Evolutionary conservation across 2,888 invertebrate genomes (phyloP).

Genomic region (Pollenia angustigena): DNA sequence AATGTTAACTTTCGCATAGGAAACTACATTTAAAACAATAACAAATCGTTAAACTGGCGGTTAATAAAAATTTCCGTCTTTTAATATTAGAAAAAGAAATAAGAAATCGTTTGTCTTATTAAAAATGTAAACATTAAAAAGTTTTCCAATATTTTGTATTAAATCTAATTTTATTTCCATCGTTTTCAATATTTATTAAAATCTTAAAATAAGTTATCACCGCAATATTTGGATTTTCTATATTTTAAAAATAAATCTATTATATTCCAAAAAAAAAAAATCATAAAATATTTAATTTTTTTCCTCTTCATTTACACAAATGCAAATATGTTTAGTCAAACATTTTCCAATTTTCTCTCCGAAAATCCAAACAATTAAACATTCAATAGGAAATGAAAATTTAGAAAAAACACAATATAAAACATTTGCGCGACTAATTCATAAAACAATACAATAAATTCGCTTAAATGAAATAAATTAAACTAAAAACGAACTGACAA

Average conservation of each 20-base stretch:
- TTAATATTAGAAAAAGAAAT: too few relatives aligned
- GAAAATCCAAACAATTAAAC: conserved; percentile 47
- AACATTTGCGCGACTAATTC: not conserved
- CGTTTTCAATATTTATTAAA: too few relatives aligned
- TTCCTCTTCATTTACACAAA: not conserved
- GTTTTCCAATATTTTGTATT: too few relatives aligned
- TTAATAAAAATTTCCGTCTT: too few relatives aligned
- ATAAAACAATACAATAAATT: conserved; percentile 43
- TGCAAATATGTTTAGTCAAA: not conserved
- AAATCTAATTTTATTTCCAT: too few relatives aligned
- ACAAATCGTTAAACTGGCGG: too few relatives aligned
- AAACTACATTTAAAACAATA: too few relatives aligned
- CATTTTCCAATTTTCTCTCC: not conserved
- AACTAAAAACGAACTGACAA: conserved; percentile 45
- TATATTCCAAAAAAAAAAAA: not conserved
- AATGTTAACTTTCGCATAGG: too few relatives aligned
- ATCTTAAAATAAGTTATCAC: not conserved
- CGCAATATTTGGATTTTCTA: not conserved
- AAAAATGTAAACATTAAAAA: too few relatives aligned
- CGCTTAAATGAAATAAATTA: conserved; percentile 41
- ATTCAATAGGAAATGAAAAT: conserved; percentile 21
- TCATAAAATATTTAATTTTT: conserved; percentile 11
- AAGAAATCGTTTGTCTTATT: too few relatives aligned
- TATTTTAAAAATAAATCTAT: not conserved
- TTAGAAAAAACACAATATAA: not conserved